Base-by-base conservation (phyloP, 2,113 vertebrate species). In the Hoplias malabaricus region DNA sequence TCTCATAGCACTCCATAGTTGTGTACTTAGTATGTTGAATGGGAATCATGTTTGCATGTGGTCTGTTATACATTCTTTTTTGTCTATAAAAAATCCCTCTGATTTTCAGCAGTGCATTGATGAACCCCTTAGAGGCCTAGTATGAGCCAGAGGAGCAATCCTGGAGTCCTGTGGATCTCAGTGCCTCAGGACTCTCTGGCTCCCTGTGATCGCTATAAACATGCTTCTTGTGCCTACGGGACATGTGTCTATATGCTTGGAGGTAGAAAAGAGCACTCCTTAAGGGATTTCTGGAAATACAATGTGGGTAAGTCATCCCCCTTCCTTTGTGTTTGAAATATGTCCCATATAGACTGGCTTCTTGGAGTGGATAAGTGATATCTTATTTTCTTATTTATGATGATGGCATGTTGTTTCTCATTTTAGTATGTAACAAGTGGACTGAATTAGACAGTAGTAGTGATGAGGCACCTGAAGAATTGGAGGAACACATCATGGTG, bases 271-370 rank as follows among this genome's bases (percentile, higher is more conserved):
- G 88, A 59, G 78, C 63, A 78, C 79, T 79, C 70, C 0, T 88
- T 94, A 38, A 82, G 87, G 27, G 96, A 97, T 86, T 94, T 96
- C 78, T 97, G 95, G 96, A 87, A 89, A 25, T 97, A 95, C 89
- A 86, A 66, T 13, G 86, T 94, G 1, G 93, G 95, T 96, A 88
- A 92, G 93, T 40, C 6, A 29, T 19, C 12, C 25, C n/a, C 36
- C 5, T 38, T 73, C 31, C 29, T 75, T 8, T 69, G 10, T 25
- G 13, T 23, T 3, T 42, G 25, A 2, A 59, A 31, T 2, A 10
- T 59, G 50, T 7, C 34, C 19, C 54, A 29, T 8, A 54, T 40
- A n/a, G n/a, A 31, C 14, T 77, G 27, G 7, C 14, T 66, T 21
- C 0, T 29, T 33, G 31, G 56, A 6, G 9, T 31, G 29, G 1